Conservation (phyloP, 2,113 vertebrate genomes). For the Tragelaphus strepsiceros region DNA sequence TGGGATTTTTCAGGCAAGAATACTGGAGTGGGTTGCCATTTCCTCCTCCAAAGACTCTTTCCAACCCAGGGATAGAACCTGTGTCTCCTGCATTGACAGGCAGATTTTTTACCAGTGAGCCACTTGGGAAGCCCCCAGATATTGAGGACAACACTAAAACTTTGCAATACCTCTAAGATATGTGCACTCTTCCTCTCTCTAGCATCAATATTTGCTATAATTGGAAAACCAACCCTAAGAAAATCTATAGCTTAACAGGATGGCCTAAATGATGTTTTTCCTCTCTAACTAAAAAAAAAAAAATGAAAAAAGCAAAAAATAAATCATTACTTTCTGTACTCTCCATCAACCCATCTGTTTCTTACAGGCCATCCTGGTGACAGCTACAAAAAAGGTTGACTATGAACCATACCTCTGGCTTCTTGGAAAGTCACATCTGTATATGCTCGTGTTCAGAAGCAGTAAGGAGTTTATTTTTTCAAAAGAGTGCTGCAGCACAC, state of each 20-base stretch:
- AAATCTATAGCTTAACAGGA: slow-evolving; percentile 21
- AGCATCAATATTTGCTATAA: neutral
- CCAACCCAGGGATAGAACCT: neutral
- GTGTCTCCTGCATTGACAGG: neutral
- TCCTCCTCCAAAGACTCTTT: neutral
- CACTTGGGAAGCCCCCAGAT: neutral
- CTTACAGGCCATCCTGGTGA: slow-evolving; percentile 7
- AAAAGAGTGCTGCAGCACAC: neutral
- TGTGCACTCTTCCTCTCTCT: neutral
- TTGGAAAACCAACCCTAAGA: neutral
- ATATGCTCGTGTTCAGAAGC: neutral
- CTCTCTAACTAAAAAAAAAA: neutral
- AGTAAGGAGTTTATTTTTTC: slow-evolving; percentile 19
- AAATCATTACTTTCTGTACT: neutral
- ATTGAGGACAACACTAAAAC: neutral
- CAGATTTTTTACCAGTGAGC: neutral
- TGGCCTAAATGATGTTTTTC: neutral
- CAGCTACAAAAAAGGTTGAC: neutral
- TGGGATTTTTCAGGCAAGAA: neutral
- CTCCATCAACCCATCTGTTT: slow-evolving; percentile 13
- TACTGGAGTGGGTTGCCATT: neutral
- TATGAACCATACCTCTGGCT: neutral
- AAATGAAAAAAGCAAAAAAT: neutral
- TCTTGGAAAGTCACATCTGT: neutral
- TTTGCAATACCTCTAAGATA: neutral